Conservation (phyloP, 2,797 vertebrate genomes). For the Orientallactaga sibirica region DNA sequence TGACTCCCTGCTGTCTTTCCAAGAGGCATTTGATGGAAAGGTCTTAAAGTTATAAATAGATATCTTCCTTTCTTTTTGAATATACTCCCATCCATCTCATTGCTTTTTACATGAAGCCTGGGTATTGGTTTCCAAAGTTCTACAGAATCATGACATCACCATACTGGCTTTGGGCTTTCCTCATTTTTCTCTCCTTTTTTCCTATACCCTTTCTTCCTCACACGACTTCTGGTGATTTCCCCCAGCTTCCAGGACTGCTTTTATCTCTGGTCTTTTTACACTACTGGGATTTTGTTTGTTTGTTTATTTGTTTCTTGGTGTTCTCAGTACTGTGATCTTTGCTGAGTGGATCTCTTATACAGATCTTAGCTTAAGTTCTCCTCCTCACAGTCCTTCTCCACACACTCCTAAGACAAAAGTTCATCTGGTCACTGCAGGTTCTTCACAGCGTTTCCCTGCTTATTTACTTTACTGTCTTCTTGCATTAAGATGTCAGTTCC, state of each 20-base stretch:
- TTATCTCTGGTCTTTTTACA: background rate
- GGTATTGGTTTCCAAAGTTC: background rate
- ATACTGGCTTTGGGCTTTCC: background rate
- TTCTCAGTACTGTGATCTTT: background rate
- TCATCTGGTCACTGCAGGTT: background rate
- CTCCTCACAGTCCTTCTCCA: background rate
- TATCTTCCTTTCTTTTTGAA: background rate
- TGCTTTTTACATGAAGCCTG: background rate
- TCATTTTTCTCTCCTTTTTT: background rate
- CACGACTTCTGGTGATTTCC: background rate
- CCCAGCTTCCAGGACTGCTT: background rate
- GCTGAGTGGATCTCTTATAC: background rate
- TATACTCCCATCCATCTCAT: background rate
- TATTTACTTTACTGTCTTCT: background rate
- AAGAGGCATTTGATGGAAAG: conserved; percentile 1
- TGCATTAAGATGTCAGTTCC: background rate
- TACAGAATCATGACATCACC: background rate
- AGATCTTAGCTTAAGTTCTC: background rate
- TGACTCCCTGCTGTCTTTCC: background rate
- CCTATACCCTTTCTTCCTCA: background rate
- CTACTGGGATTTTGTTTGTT: background rate
- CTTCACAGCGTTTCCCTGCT: background rate
- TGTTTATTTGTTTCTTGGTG: background rate
- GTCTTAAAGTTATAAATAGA: background rate
- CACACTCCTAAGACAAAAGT: background rate